Conservation (phyloP, 2,888 invertebrate species). For the Ophion obscuratus region DNA sequence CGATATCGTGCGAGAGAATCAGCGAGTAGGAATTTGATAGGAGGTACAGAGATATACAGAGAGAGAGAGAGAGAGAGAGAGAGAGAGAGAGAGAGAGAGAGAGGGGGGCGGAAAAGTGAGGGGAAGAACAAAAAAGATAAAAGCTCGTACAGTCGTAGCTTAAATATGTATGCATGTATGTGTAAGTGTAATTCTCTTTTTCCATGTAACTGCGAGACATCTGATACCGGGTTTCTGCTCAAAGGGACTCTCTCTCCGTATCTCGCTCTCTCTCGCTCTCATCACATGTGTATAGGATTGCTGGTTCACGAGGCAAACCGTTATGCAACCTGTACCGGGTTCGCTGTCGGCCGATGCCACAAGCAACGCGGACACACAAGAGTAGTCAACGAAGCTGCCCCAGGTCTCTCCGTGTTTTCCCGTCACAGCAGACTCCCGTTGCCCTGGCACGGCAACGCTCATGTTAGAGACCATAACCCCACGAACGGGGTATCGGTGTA, state of each 20-base stretch:
- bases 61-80: not conserved
- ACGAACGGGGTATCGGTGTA: not conserved
- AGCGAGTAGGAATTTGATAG: constrained; percentile 4
- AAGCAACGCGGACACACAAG: constrained; percentile 31
- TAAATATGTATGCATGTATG: constrained; percentile 33
- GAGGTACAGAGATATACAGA: constrained; percentile 6
- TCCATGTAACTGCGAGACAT: constrained; percentile 51
- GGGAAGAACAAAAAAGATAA: constrained; percentile 15
- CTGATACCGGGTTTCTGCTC: constrained; percentile 55
- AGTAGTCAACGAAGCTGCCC: constrained; percentile 8
- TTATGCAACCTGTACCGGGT: constrained; percentile 78
- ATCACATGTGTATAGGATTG: constrained; percentile 65
- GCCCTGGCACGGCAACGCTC: constrained; percentile 51
- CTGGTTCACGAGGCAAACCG: constrained; percentile 76
- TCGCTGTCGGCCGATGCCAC: constrained; percentile 65
- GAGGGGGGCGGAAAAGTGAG: not conserved
- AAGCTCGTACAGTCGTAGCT: constrained; percentile 14
- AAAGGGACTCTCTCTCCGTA: constrained; percentile 19
- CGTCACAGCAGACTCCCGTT: constrained; percentile 69
- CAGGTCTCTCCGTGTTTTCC: constrained; percentile 40
- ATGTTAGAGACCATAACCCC: not conserved
- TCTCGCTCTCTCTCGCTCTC: not conserved
- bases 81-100: not conserved
- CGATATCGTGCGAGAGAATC: constrained; percentile 23
- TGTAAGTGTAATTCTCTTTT: constrained; percentile 36